A percentile compares a stretch with the other conserved stretches of the same genome.
phyloP scores from a whole-genome alignment of 2,888 invertebrate genomes.

The Sceliomorpha sp. region DNA sequence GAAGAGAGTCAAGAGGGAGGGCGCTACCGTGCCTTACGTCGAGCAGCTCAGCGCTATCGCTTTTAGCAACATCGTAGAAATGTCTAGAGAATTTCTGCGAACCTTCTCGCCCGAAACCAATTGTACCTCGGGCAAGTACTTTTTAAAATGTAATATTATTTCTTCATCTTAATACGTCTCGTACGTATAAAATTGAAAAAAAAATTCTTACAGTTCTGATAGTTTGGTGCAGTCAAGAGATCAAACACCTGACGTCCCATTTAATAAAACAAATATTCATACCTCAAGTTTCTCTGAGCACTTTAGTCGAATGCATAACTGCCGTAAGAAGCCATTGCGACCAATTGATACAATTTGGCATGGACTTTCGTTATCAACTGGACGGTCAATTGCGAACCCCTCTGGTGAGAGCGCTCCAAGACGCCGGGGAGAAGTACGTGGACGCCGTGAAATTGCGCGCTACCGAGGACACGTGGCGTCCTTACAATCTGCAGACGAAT shows the following conservation, averaged over 20 bases:
- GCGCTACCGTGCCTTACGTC: constrained; percentile 89
- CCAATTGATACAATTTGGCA: constrained; percentile 85
- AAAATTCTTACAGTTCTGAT: constrained; percentile 89
- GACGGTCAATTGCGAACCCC: constrained; percentile 91
- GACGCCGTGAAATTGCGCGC: constrained; percentile 90
- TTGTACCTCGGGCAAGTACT: constrained; percentile 85
- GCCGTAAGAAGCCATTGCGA: constrained; percentile 89
- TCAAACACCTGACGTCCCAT: constrained; percentile 89
- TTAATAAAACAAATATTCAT: constrained; percentile 93
- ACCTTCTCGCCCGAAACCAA: constrained; percentile 90
- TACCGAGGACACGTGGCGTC: constrained; percentile 92
- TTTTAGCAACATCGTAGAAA: constrained; percentile 90
- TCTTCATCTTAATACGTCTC: background rate
- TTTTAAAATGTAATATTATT: constrained; percentile 10
- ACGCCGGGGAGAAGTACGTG: constrained; percentile 89
- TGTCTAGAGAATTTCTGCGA: constrained; percentile 87
- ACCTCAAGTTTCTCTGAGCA: constrained; percentile 91
- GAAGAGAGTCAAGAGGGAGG: constrained; percentile 90
- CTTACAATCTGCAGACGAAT: constrained; percentile 88
- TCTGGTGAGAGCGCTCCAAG: constrained; percentile 87
- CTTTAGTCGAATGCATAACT: constrained; percentile 92
- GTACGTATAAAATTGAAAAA: too few species aligned
- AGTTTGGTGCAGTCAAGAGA: constrained; percentile 94
- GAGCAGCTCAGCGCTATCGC: constrained; percentile 91
- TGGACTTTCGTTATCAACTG: constrained; percentile 95